phyloP scores from a whole-genome alignment of 2,797 vertebrate species.

The Garrulus glandarius region DNA sequence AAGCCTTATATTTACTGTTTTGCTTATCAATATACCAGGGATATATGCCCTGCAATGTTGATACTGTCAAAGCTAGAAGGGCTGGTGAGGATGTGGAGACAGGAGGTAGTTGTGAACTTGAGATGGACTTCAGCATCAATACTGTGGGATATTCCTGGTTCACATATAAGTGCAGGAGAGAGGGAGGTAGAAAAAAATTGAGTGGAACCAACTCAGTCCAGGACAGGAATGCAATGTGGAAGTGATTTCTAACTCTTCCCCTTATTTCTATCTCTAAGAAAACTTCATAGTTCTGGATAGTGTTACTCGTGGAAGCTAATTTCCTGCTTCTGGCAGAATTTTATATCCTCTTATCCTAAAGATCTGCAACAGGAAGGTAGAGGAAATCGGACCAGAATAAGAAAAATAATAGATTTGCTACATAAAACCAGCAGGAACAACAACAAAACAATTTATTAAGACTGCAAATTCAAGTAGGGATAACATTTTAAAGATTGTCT shows the following conservation, averaged over 20 bases:
- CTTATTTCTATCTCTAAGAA: not conserved
- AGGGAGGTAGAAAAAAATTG: not conserved
- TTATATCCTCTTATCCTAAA: not conserved
- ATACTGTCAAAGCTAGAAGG: not conserved
- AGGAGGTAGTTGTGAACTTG: not conserved
- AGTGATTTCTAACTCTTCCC: not conserved
- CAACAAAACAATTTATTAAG: not conserved
- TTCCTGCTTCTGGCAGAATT: not conserved
- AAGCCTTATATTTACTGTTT: not conserved
- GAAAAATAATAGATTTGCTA: not conserved
- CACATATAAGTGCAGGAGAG: not conserved
- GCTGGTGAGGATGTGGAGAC: not conserved
- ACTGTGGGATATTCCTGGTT: not conserved
- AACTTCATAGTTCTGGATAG: not conserved
- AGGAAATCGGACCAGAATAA: not conserved
- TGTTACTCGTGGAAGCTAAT: not conserved
- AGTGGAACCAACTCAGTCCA: not conserved
- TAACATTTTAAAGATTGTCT: not conserved
- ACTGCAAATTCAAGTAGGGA: not conserved
- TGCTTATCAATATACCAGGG: not conserved
- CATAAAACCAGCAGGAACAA: not conserved
- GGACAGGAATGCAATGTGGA: not conserved
- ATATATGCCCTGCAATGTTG: not conserved
- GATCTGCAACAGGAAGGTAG: not conserved
- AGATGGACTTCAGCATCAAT: not conserved